phyloP scores from a whole-genome alignment of 2,888 invertebrate genomes.

The Coelogynopora nodosa region DNA sequence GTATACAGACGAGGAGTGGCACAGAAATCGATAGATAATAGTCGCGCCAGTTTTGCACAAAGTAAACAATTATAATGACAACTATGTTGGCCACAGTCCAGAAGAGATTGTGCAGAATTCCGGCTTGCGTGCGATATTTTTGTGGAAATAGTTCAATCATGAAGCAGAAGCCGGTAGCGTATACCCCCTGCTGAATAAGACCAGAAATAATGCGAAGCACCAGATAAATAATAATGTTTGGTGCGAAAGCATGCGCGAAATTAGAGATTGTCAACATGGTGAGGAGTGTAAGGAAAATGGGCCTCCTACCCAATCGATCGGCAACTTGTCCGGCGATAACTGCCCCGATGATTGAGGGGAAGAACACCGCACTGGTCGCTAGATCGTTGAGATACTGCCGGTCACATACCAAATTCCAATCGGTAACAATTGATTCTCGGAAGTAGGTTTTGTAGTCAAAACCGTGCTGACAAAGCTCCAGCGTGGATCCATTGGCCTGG shows the following conservation, averaged over 20 bases:
- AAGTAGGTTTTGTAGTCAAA: neutral
- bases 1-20: neutral
- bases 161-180: slow-evolving; percentile 51
- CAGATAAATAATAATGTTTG: neutral
- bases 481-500: no score
- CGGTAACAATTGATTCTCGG: neutral
- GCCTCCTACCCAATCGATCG: neutral
- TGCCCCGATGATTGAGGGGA: neutral
- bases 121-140: slow-evolving; percentile 49
- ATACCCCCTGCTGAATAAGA: slow-evolving; percentile 49
- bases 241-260: neutral
- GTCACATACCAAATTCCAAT: neutral
- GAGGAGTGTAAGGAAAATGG: neutral
- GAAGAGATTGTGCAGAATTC: slow-evolving; percentile 49
- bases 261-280: neutral
- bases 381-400: neutral
- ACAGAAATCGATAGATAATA: neutral
- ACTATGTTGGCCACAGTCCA: neutral
- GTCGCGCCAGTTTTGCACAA: neutral
- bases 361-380: neutral
- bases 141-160: slow-evolving; percentile 50
- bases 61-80: neutral
- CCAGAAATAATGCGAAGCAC: neutral
- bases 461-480: neutral
- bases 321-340: neutral